Base-by-base conservation (phyloP, 2,888 invertebrate genomes). In the Galerucella nymphaeae region DNA sequence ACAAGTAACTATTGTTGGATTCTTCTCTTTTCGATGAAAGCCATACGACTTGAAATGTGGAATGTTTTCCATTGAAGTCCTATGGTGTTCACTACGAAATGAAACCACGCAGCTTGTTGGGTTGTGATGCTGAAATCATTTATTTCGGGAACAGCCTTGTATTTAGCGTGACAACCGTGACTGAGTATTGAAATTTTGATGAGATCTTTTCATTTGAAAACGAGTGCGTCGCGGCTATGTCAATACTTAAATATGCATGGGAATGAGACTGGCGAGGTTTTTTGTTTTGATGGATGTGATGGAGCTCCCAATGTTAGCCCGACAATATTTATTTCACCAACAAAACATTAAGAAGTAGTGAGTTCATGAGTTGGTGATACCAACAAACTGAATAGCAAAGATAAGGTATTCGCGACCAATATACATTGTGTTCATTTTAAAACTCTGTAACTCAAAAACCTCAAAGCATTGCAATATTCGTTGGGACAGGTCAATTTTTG, bases 191-290 rank as follows among this genome's bases (percentile, higher is more conserved):
- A 71, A 76, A 77, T 68, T 70, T 70, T 66, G 61, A 73, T 66
- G 75, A 71, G 70, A 70, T 73, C 73, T 73, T 77, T 75, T 74
- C 68, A 75, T 68, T 72, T 64, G 59, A 14, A 73, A 73, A 73
- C 62, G 57, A 55, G 70, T 71, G 71, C 66, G 66, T 71, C 57
- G 66, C 70, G 55, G 59, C 45, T 63, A 61, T 59, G 61, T 59
- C 61, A 61, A 68, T 48, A 68, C 68, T 59, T 61, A 68, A 68
- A 61, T 68, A 68, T 53, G 61, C 48, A 59, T 61, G 18, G 38
- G 48, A 62, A 48, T 42, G 66, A 42, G 42, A 41, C 9, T 62
- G 61, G 42, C 41, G 42, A 57, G 38, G 57, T 42, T 55, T 66
- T 41, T 66, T 66, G 57, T 66, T 66, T 41, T n/a, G 41, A 42